phyloP scores from a whole-genome alignment of 1,140 invertebrate genomes.

The Probaryconus sp. region DNA sequence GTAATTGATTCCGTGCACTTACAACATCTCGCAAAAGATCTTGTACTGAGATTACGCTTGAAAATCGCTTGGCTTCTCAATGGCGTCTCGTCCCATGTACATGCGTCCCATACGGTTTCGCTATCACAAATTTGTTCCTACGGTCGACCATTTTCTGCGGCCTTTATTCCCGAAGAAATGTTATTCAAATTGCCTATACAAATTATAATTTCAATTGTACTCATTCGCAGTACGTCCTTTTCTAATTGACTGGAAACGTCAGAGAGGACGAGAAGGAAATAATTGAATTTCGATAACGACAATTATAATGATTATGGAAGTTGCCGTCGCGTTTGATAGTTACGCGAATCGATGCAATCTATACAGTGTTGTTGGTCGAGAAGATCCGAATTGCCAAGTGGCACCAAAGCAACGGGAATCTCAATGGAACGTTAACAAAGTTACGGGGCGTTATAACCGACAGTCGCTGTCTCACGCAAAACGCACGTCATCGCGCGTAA shows the following conservation, averaged over 20 bases:
- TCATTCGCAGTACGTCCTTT: slow-evolving; percentile 2
- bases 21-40: slow-evolving; percentile 69
- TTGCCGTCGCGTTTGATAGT: slow-evolving; percentile 22
- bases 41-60: slow-evolving; percentile 63
- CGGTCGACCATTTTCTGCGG: slow-evolving; percentile 20
- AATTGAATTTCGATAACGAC: slow-evolving; percentile 25
- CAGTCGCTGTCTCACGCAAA: slow-evolving; percentile 70
- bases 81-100: slow-evolving; percentile 1
- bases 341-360: slow-evolving; percentile 55
- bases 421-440: slow-evolving; percentile 72
- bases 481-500: slow-evolving; percentile 77
- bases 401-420: slow-evolving; percentile 64
- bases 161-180: slow-evolving; percentile 11
- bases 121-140: slow-evolving; percentile 43
- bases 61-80: slow-evolving; percentile 32
- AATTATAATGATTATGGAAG: slow-evolving; percentile 24
- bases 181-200: neutral
- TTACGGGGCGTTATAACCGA: slow-evolving; percentile 62
- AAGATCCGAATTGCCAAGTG: slow-evolving; percentile 49
- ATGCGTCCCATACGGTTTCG: too few relatives aligned
- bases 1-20: slow-evolving; percentile 73
- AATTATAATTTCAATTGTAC: neutral
- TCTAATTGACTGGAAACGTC: too few relatives aligned
- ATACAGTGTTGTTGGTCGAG: slow-evolving; percentile 33
- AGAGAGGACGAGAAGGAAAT: slow-evolving; percentile 1